Evolutionary conservation across 2,113 vertebrate species (phyloP), one percentile per base, ranked within the genome.

Genomic region (Seriola quinqueradiata): DNA sequence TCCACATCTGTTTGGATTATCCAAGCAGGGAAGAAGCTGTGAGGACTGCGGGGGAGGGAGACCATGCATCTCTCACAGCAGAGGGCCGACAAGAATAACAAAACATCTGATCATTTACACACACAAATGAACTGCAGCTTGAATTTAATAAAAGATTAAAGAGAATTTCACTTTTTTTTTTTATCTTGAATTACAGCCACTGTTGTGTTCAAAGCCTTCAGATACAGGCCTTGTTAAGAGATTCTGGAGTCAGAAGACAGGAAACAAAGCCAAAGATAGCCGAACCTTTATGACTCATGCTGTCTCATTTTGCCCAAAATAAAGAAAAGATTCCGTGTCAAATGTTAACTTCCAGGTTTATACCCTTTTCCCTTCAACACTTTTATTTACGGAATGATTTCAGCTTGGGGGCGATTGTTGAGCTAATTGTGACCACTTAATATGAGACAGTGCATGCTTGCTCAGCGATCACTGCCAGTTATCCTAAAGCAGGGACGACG

Each of bases 1-100:
- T 81, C 63, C 83, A 90, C 90, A 92, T 93, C 90, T 92, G 90
- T 81, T 84, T 87, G 70, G 84, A 89, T 91, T 87, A 86, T 87
- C 69, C 52, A 60, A 68, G 70, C 76, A 52, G 71, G 55, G 74
- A 74, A 63, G 34, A 76, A 50, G 71, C 57, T 11, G 32, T 28
- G 40, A 77, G 44, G 50, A 61, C 23, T 0, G 19, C 38, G 28
- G 73, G 65, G 61, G 75, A 70, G 72, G 61, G 75, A 71, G 73
- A 65, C 79, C 23, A 5, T 13, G 17, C 63, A 77, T 80, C 54
- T 67, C 70, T 61, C 65, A 67, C 50, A 67, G 40, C 40, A 36
- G n/a, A 70, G 48, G 16, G 17, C 21, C 0, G 21, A 74, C 48
- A 52, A 77, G 63, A 34, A 46, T 48, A 78, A 57, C 25, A 70